Conservation (phyloP, 2,888 invertebrate genomes). For the Tuta absoluta region DNA sequence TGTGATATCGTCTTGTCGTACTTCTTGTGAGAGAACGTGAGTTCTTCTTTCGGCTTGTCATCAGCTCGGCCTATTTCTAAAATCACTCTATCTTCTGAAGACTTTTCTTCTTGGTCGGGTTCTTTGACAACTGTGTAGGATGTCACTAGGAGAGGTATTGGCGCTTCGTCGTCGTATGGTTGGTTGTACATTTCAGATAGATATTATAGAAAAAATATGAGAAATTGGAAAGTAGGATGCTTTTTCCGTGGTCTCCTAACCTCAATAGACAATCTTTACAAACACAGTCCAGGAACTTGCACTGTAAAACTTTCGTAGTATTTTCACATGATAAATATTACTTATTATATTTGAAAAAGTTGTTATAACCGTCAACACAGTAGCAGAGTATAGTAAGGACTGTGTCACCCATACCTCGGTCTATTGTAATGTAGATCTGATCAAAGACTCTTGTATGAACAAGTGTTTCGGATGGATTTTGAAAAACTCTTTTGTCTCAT, state of each 20-base stretch:
- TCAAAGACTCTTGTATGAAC: constrained; percentile 75
- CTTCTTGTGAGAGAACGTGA: constrained; percentile 76
- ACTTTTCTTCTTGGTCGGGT: constrained; percentile 45
- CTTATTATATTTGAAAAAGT: constrained; percentile 20
- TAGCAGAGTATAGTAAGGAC: constrained; percentile 59
- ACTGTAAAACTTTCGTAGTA: not conserved
- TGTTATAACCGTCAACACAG: constrained; percentile 45
- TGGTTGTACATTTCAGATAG: constrained; percentile 59
- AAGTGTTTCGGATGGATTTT: constrained; percentile 50
- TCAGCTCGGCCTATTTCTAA: constrained; percentile 77
- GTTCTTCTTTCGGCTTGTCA: constrained; percentile 70
- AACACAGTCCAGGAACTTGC: not conserved
- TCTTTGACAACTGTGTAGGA: constrained; percentile 68
- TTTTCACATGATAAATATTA: too few relatives aligned
- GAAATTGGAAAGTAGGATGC: constrained; percentile 22
- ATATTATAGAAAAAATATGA: constrained; percentile 20
- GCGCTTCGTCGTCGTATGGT: constrained; percentile 64
- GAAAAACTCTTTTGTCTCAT: constrained; percentile 52
- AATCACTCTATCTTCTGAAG: constrained; percentile 66
- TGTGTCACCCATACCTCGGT: constrained; percentile 66
- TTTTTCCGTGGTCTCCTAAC: not conserved
- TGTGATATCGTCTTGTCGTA: constrained; percentile 77
- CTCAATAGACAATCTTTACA: not conserved
- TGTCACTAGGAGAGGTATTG: constrained; percentile 62
- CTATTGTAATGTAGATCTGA: constrained; percentile 79